Evolutionary conservation across 1,140 invertebrate species (phyloP), one percentile per base, ranked within the genome.

Genomic region (Antheraea pernyi): DNA sequence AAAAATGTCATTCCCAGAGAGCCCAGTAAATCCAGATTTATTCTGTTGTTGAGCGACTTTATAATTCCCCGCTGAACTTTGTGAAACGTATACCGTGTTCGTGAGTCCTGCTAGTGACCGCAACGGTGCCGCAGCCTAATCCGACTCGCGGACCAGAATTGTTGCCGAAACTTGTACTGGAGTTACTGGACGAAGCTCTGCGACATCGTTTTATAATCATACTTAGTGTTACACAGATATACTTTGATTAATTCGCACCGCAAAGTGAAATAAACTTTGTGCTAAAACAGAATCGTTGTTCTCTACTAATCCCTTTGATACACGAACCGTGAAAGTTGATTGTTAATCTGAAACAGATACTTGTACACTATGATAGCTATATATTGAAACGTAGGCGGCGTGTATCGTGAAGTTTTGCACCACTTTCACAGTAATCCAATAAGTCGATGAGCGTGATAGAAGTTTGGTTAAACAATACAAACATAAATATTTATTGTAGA

Each of bases 41-140:
- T 53, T 53, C 13, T 89, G 88, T 85, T 83, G 71, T 76, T 81
- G 82, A 87, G 81, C 89, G 89, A 90, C 88, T 91, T 89, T 88
- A 85, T 91, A 91, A 91, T 91, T 89, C 85, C n/a, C 22, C 77
- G 70, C 71, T 78, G 72, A 91, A 91, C 82, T 91, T 91, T 85
- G 78, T 91, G 82, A 90, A 91, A 91, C 86, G 87, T 86, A 89
- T 89, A 83, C 85, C 84, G 82, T 91, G 88, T 91, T 78, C 81
- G 75, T 71, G 82, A 82, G 86, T 84, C 83, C 83, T 87, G 84
- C 74, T 76, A 80, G 79, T 79, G 83, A 83, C 85, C 86, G 83
- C 86, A 80, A 74, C 82, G 78, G 77, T 61, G 70, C 81, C 77
- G 66, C 77, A 73, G 72, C 71, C 84, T 91, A 90, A 89, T 89